Evolutionary conservation across 2,113 vertebrate genomes (phyloP).

Genomic region (Hippocampus mohnikei): DNA sequence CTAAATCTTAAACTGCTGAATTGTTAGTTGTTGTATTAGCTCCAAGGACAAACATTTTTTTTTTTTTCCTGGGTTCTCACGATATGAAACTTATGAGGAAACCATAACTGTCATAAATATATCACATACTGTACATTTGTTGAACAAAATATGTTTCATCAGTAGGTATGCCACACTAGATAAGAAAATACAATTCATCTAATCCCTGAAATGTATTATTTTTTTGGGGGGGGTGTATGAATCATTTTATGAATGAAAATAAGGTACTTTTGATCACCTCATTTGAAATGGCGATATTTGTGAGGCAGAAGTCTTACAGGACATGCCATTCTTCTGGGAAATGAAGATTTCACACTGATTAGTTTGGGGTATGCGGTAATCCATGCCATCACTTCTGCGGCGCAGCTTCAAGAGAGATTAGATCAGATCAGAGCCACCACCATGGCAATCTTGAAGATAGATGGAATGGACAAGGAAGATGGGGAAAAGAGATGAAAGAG

Average conservation of each 20-base stretch:
- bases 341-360: constrained; percentile 40
- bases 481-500: constrained; percentile 32
- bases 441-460: constrained; percentile 46
- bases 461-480: constrained; percentile 33
- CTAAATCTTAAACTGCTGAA: too few relatives aligned
- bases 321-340: constrained; percentile 19
- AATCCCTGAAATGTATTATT: too few relatives aligned
- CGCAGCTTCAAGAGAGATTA: constrained; percentile 46
- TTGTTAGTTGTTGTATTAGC: too few relatives aligned
- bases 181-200: too few relatives aligned
- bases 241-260: neutral
- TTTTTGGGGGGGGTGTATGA: neutral
- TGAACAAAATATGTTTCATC: too few relatives aligned
- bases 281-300: neutral
- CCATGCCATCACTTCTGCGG: constrained; percentile 41
- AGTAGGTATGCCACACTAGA: too few relatives aligned
- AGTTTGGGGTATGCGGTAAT: constrained; percentile 27
- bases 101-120: neutral
- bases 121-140: too few relatives aligned
- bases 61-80: too few relatives aligned
- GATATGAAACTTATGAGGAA: neutral
- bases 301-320: constrained; percentile 12
- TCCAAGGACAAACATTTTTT: too few relatives aligned
- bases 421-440: constrained; percentile 40
- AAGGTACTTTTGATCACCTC: constrained; percentile 1